Evolutionary conservation across 1,140 invertebrate genomes (phyloP).

Genomic region (Zaprionus capensis): DNA sequence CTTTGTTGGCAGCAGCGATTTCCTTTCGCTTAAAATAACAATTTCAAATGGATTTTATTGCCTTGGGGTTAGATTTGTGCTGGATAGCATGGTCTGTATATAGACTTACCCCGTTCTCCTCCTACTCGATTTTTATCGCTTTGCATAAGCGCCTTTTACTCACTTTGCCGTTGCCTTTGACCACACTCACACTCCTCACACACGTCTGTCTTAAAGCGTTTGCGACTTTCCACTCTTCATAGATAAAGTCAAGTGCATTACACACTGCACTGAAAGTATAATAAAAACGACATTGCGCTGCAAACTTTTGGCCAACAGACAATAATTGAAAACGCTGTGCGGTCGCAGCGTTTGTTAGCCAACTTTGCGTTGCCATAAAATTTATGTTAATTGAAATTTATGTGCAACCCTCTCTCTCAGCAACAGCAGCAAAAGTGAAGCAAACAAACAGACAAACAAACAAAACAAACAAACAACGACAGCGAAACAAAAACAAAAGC

Average conservation of each 20-base stretch:
- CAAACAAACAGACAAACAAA: conserved; percentile 19
- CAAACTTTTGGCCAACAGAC: conserved; percentile 59
- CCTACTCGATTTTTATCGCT: conserved; percentile 63
- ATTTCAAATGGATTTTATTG: conserved; percentile 83
- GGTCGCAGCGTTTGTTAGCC: conserved; percentile 43
- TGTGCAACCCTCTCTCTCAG: conserved; percentile 48
- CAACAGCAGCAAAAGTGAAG: neutral
- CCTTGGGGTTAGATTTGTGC: conserved; percentile 69
- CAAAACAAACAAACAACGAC: conserved; percentile 22
- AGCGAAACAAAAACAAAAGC: conserved; percentile 1
- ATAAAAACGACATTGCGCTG: conserved; percentile 25
- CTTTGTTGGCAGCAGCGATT: conserved; percentile 46
- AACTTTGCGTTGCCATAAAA: conserved; percentile 69
- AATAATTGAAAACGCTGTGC: conserved; percentile 74
- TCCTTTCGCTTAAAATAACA: conserved; percentile 79
- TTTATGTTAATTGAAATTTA: conserved; percentile 82
- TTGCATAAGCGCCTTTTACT: conserved; percentile 78
- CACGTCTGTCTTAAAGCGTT: conserved; percentile 37
- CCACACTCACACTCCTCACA: conserved; percentile 11
- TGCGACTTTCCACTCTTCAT: neutral
- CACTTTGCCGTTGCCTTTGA: conserved; percentile 31
- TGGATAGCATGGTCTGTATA: conserved; percentile 20
- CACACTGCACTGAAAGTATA: conserved; percentile 24
- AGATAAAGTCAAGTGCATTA: conserved; percentile 60
- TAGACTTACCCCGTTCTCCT: neutral